phyloP scores from a whole-genome alignment of 2,113 vertebrate genomes.

The Rhadina sibilatrix region DNA sequence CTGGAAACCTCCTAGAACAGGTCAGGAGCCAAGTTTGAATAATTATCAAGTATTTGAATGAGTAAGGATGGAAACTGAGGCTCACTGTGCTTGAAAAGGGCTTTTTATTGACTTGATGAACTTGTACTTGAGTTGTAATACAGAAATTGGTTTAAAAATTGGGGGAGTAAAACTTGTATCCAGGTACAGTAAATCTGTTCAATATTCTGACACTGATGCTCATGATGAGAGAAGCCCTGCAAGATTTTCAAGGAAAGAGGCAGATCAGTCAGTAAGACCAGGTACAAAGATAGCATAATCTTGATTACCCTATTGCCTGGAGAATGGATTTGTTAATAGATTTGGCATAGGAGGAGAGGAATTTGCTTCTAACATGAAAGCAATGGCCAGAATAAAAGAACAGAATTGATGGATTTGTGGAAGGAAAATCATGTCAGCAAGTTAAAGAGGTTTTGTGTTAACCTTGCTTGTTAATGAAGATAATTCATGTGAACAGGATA shows the following conservation, averaged over 20 bases:
- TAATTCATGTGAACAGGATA: constrained; percentile 46
- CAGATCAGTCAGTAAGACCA: neutral
- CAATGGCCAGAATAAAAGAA: neutral
- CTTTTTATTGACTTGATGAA: neutral
- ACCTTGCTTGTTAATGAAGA: constrained; percentile 46
- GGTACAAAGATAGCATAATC: neutral
- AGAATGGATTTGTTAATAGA: neutral
- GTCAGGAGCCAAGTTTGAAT: neutral
- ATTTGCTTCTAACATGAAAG: neutral
- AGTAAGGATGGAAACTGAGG: neutral
- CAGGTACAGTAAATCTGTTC: neutral
- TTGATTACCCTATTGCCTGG: neutral
- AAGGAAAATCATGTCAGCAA: constrained; percentile 12
- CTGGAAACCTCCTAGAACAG: neutral
- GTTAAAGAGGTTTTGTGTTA: constrained; percentile 2
- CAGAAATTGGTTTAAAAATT: neutral
- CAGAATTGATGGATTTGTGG: neutral
- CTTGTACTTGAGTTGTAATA: neutral
- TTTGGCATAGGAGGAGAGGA: neutral
- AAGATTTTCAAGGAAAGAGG: neutral
- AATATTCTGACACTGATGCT: neutral
- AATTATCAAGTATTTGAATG: neutral
- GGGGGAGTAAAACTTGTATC: neutral
- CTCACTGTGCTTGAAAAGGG: neutral
- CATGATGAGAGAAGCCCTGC: neutral